Conservation (phyloP, 2,797 vertebrate species). For the Heliangelus exortis region DNA sequence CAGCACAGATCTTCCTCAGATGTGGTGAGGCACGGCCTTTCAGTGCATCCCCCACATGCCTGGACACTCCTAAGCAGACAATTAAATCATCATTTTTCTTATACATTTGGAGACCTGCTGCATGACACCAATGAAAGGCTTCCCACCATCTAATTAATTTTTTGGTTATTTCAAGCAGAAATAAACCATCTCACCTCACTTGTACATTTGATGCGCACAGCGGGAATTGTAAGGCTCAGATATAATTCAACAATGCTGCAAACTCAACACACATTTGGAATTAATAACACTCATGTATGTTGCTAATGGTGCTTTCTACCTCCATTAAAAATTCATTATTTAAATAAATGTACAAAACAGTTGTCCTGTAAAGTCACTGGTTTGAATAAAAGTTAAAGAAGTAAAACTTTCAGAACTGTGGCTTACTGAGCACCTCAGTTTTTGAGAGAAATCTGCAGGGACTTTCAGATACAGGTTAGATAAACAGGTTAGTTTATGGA, state of each 20-base stretch:
- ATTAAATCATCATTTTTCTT: background rate
- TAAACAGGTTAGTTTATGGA: background rate
- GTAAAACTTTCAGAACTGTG: background rate
- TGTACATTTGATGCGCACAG: background rate
- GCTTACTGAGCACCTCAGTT: background rate
- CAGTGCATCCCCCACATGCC: conserved; percentile 92
- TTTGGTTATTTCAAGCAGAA: background rate
- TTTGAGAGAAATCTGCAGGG: background rate
- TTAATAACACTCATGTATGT: background rate
- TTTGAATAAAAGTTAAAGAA: background rate
- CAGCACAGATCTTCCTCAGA: conserved; percentile 89
- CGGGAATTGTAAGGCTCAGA: background rate
- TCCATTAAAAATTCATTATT: background rate
- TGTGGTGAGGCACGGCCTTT: conserved; percentile 87
- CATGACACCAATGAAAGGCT: background rate
- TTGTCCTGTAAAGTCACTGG: background rate
- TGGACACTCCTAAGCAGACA: conserved; percentile 87
- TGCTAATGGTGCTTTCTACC: background rate
- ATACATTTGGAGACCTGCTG: background rate
- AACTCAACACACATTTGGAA: background rate
- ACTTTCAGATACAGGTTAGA: background rate
- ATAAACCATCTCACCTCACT: background rate
- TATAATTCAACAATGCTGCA: background rate
- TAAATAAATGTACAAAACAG: background rate
- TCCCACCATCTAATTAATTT: background rate